phyloP scores from a whole-genome alignment of 2,888 invertebrate species.

The Agrotis exclamationis region DNA sequence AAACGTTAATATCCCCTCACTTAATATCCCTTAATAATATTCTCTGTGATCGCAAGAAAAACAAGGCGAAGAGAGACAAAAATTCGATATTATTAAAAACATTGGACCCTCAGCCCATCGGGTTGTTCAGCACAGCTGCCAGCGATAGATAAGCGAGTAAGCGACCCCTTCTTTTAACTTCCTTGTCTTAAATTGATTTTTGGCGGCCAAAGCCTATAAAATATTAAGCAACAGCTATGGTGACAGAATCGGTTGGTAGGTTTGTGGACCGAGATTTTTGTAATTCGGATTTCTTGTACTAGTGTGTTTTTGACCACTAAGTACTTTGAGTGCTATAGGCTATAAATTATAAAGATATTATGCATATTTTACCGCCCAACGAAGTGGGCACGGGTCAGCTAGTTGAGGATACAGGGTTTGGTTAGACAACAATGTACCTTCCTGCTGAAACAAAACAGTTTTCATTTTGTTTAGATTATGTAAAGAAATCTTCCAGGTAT shows the following conservation, averaged over 20 bases:
- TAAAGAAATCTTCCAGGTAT: neutral
- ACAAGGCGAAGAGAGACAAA: conserved; percentile 39
- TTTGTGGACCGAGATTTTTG: conserved; percentile 11
- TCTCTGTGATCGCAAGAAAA: conserved; percentile 40
- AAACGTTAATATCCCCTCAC: conserved; percentile 27
- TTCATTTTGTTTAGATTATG: neutral
- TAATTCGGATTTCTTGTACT: neutral
- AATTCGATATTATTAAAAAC: conserved; percentile 60
- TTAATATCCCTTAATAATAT: conserved; percentile 38
- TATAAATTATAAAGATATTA: too few species aligned
- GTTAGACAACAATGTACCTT: too few species aligned
- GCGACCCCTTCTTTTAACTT: conserved; percentile 84
- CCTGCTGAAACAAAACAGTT: neutral
- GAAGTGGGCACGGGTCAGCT: too few species aligned
- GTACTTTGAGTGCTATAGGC: too few species aligned
- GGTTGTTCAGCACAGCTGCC: conserved; percentile 84
- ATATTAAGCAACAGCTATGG: conserved; percentile 78
- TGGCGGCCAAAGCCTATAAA: conserved; percentile 78
- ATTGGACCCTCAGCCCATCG: conserved; percentile 59
- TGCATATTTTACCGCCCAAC: too few species aligned
- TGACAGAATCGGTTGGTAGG: conserved; percentile 43
- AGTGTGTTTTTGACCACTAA: neutral
- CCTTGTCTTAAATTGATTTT: conserved; percentile 85
- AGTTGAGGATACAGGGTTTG: too few species aligned
- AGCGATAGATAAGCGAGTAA: conserved; percentile 85